Evolutionary conservation across 2,888 invertebrate genomes (phyloP), one percentile per base, ranked within the genome.

Genomic region (Agrotis ipsilon): DNA sequence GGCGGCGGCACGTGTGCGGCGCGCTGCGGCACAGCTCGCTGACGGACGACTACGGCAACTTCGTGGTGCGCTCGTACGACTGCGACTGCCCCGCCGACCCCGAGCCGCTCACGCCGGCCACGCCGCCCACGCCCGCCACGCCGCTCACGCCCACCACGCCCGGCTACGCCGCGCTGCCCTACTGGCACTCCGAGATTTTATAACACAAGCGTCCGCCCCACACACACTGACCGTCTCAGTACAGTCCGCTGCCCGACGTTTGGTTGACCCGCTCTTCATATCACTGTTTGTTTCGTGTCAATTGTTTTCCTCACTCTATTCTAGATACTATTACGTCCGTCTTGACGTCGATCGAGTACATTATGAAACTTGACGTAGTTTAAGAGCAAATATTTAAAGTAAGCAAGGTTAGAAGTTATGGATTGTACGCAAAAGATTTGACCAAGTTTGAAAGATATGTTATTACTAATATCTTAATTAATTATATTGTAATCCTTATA

Each of bases 31-130:
- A 96, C 93, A 90, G 92, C 82, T 91, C 96, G 75, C 93, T 96
- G 58, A 96, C 96, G 13, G 96, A 96, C 93, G 96, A 96, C 91
- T 96, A 96, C 92, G 96, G 96, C 68, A 96, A 96, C 94, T 96
- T 96, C 90, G 92, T 96, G 75, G 96, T 91, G 85, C 87, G 89
- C 85, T 93, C 93, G 72, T 84, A 90, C 75, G 94, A 94, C 91
- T 95, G 95, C 93, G 95, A 95, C 91, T 95, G 96, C 78, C 92
- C 94, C 73, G 86, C 75, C 27, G 78, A 71, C 1, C 68, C 84
- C 63, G 70, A 62, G 69, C 69, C 52, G 51, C 39, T 13, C 24
- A 1, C 60, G 70, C 77, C 63, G 21, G 65, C 58, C 74, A 62
- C 74, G 55, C 51, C 72, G 49, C 59, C 76, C 67, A 43, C 70